phyloP scores from a whole-genome alignment of 2,797 vertebrate species.

The Nasua narica region DNA sequence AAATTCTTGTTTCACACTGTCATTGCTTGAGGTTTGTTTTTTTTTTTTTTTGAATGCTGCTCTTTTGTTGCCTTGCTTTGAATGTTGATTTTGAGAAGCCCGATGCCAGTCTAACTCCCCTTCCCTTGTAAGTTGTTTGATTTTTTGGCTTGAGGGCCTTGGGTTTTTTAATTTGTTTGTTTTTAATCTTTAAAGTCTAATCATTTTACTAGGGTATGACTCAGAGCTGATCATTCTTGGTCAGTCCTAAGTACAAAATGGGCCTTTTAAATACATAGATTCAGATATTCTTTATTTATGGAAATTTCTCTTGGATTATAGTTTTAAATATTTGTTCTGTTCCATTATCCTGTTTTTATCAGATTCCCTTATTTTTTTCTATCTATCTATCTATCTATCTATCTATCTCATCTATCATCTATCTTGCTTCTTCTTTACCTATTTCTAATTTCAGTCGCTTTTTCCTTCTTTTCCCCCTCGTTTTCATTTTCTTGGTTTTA shows the following conservation, averaged over 20 bases:
- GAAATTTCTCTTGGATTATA: not conserved
- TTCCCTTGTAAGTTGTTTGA: not conserved
- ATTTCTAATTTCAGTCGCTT: not conserved
- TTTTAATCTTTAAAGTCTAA: not conserved
- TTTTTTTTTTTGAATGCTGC: not conserved
- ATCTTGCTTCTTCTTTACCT: not conserved
- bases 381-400: not conserved
- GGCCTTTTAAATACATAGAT: not conserved
- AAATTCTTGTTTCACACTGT: not conserved
- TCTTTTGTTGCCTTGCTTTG: not conserved
- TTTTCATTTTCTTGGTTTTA: not conserved
- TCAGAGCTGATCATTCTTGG: not conserved
- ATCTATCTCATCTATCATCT: not conserved
- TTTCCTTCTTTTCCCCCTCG: not conserved
- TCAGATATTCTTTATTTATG: not conserved
- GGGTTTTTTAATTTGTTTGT: not conserved
- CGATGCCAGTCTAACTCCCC: not conserved
- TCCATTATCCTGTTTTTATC: not conserved
- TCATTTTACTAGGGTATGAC: not conserved
- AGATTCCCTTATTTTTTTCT: not conserved
- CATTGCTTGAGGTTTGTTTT: not conserved
- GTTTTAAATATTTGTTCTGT: not conserved
- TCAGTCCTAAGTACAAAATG: not conserved
- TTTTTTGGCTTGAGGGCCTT: not conserved
- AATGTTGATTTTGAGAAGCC: not conserved